Conservation (phyloP, 2,888 invertebrate species). For the Megamerina dolium region DNA sequence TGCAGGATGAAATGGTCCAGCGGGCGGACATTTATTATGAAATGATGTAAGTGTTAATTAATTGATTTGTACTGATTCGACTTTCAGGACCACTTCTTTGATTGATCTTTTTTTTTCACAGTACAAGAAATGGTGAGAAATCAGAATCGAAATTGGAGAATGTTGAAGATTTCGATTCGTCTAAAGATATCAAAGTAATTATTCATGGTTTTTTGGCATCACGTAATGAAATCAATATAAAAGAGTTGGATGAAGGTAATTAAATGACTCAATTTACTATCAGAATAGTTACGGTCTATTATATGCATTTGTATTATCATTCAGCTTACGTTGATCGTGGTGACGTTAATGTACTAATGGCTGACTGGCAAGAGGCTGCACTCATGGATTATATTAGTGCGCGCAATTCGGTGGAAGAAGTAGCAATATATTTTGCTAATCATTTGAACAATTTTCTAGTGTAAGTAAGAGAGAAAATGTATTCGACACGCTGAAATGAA, state of each 20-base stretch:
- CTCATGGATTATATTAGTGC: conserved; percentile 36
- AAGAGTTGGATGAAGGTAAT: too few relatives aligned
- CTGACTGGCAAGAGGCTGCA: conserved; percentile 43
- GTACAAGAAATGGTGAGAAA: conserved; percentile 17
- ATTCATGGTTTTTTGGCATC: conserved; percentile 44
- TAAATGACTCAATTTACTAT: too few relatives aligned
- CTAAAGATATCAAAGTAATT: conserved; percentile 37
- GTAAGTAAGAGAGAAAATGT: conserved; percentile 10
- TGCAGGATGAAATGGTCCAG: too few relatives aligned
- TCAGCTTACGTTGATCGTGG: conserved; percentile 45
- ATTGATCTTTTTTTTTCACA: too few relatives aligned
- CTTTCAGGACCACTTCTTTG: too few relatives aligned
- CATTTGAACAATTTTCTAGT: conserved; percentile 32
- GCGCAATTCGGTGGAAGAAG: conserved; percentile 29
- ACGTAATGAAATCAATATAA: conserved; percentile 19
- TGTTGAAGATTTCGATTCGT: conserved; percentile 20
- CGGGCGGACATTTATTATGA: too few relatives aligned
- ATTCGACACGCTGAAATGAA: not conserved
- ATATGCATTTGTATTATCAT: too few relatives aligned
- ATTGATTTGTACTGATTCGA: too few relatives aligned
- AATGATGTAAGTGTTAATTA: too few relatives aligned
- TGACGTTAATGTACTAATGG: conserved; percentile 35
- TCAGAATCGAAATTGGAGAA: conserved; percentile 26
- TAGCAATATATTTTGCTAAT: conserved; percentile 30
- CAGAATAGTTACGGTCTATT: too few relatives aligned